These are phyloP conservation scores for Drosophila pseudotakahashii DNA, from an alignment of 2,888 invertebrate genomes.

Conservation along the genomic window DNA sequence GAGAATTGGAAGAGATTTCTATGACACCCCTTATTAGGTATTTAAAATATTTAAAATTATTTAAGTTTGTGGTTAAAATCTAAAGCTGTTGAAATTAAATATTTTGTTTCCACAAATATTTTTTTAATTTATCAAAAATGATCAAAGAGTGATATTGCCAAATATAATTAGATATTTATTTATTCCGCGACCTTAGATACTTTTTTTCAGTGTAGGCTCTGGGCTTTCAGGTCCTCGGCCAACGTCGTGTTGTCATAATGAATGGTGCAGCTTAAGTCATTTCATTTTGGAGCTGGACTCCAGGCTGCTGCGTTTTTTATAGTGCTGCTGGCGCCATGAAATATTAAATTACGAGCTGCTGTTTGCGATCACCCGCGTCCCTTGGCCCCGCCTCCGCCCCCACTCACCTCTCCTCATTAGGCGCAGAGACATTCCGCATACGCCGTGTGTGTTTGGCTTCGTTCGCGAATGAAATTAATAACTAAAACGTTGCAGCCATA, in stretches of 20 bases:
- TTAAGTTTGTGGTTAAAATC: too few relatives aligned
- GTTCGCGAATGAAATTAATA: slow-evolving; percentile 60
- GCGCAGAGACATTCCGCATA: slow-evolving; percentile 63
- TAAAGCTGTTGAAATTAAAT: too few relatives aligned
- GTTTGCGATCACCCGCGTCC: slow-evolving; percentile 45
- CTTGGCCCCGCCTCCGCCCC: neutral
- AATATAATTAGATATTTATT: too few relatives aligned
- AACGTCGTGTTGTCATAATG: slow-evolving; percentile 83
- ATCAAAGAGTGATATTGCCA: too few relatives aligned
- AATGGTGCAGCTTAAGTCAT: slow-evolving; percentile 83
- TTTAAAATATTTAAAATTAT: too few relatives aligned
- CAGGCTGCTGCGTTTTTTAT: slow-evolving; percentile 74
- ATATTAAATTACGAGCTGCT: slow-evolving; percentile 83
- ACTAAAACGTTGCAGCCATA: slow-evolving; percentile 66
- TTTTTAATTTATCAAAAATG: too few relatives aligned
- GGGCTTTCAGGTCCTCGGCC: slow-evolving; percentile 21
- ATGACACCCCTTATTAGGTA: too few relatives aligned
- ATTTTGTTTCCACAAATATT: too few relatives aligned
- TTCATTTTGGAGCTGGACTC: slow-evolving; percentile 77
- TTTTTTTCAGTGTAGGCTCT: slow-evolving; percentile 1
- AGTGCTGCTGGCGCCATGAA: slow-evolving; percentile 83
- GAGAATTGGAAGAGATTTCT: too few relatives aligned
- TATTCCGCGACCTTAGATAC: too few relatives aligned
- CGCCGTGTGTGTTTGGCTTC: slow-evolving; percentile 56
- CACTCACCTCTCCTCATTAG: slow-evolving; percentile 21